Conservation (phyloP, 2,888 invertebrate species). For the Serripes groenlandicus region DNA sequence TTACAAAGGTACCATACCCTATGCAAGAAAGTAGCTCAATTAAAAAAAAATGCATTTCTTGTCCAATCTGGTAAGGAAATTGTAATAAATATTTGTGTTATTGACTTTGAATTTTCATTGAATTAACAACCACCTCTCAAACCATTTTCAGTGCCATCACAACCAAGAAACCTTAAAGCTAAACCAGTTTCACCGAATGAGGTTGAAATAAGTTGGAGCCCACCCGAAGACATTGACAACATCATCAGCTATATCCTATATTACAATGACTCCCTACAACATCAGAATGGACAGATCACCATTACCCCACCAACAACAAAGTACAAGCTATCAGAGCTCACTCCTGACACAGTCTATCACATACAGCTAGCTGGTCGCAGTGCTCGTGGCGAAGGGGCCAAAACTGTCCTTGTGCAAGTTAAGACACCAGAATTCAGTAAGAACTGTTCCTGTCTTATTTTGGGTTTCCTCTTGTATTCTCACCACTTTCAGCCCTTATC, state of each 20-base stretch:
- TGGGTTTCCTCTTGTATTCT: too few relatives aligned
- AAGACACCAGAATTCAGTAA: slow-evolving; percentile 99
- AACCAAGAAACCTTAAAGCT: slow-evolving; percentile 95
- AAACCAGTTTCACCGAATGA: slow-evolving; percentile 91
- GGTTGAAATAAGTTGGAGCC: slow-evolving; percentile 96
- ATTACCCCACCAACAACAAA: slow-evolving; percentile 79
- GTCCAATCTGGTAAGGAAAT: too few relatives aligned
- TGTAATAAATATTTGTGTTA: too few relatives aligned
- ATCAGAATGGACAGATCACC: slow-evolving; percentile 80
- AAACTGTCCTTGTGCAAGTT: slow-evolving; percentile 96
- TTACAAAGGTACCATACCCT: too few relatives aligned
- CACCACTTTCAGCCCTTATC: background rate
- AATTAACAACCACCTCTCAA: too few relatives aligned
- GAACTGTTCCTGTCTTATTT: slow-evolving; percentile 87
- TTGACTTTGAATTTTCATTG: too few relatives aligned
- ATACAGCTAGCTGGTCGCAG: slow-evolving; percentile 98
- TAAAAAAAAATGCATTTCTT: too few relatives aligned
- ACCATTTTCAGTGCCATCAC: slow-evolving; percentile 93
- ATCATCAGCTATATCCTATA: slow-evolving; percentile 98
- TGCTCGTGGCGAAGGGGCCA: slow-evolving; percentile 96
- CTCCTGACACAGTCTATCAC: slow-evolving; percentile 98
- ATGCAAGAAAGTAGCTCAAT: too few relatives aligned
- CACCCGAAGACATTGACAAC: slow-evolving; percentile 93
- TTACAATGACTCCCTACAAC: slow-evolving; percentile 90
- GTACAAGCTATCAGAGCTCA: slow-evolving; percentile 95